Conservation (phyloP, 2,113 vertebrate genomes). For the Okapia johnstoni region DNA sequence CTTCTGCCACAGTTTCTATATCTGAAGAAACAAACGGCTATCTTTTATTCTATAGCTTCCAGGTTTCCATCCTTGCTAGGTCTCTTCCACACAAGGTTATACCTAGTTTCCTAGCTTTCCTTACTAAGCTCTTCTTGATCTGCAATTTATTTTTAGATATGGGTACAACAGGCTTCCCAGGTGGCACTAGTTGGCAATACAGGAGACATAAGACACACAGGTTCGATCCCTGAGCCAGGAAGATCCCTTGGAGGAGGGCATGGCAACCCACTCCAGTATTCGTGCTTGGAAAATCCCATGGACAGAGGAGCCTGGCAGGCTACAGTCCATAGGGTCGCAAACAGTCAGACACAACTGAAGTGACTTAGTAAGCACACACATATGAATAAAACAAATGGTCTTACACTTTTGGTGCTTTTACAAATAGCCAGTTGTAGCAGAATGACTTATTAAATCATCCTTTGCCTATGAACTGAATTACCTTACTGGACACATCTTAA, state of each 20-base stretch:
- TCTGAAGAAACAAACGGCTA: neutral
- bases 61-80: neutral
- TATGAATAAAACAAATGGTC: neutral
- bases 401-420: neutral
- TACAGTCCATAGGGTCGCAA: neutral
- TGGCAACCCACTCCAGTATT: neutral
- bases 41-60: neutral
- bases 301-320: neutral
- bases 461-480: neutral
- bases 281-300: neutral
- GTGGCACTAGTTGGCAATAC: neutral
- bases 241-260: neutral
- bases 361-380: neutral
- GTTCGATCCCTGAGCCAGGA: neutral
- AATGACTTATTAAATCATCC: neutral
- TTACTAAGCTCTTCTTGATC: neutral
- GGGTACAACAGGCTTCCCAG: neutral
- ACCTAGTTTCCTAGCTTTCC: neutral
- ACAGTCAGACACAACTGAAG: neutral
- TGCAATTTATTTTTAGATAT: neutral
- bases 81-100: neutral
- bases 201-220: neutral
- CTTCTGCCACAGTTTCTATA: neutral
- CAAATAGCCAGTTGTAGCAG: neutral
- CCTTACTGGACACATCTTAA: neutral